phyloP scores from a whole-genome alignment of 2,888 invertebrate genomes.

The Dryadula phaetusa region DNA sequence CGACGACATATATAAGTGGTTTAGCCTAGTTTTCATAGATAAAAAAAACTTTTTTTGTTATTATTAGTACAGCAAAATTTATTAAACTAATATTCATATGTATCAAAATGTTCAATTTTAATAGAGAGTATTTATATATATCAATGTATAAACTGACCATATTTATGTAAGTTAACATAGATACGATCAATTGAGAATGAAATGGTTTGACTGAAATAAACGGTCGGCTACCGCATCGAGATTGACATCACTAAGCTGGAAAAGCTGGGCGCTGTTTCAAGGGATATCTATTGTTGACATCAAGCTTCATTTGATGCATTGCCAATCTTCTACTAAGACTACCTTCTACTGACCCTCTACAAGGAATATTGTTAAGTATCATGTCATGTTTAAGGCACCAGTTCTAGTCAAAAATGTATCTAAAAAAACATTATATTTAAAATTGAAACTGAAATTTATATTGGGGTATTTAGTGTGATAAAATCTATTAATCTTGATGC shows the following conservation, averaged over 20 bases:
- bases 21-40: neutral
- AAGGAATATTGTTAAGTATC: neutral
- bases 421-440: too few species aligned
- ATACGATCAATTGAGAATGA: neutral
- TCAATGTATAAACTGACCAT: neutral
- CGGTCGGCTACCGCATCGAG: neutral
- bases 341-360: neutral
- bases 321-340: neutral
- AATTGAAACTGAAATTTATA: too few species aligned
- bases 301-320: neutral
- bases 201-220: neutral
- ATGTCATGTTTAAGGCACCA: too few species aligned
- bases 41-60: neutral
- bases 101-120: too few species aligned
- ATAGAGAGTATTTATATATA: too few species aligned
- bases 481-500: too few species aligned
- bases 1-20: neutral
- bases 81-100: neutral
- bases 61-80: neutral
- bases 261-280: conserved; percentile 22
- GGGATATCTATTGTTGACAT: neutral
- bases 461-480: too few species aligned
- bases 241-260: conserved; percentile 15
- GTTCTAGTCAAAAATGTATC: too few species aligned
- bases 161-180: neutral